Base-by-base conservation (phyloP, 1,140 invertebrate species). In the Maniola jurtina region DNA sequence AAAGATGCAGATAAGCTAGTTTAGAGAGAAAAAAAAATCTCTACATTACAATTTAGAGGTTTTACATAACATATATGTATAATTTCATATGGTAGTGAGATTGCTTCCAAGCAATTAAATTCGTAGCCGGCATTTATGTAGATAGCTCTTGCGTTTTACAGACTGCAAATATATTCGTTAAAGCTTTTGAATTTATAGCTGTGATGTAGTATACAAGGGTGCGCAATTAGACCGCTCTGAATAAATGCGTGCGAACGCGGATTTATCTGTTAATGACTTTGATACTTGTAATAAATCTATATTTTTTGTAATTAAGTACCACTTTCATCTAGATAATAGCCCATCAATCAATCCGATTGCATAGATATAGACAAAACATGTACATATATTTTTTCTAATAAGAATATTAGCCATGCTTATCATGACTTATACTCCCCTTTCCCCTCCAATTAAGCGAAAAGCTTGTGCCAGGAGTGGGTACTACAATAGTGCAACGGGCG, bases 151-250 rank as follows among this genome's bases (percentile, higher is more conserved):
- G 42, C 42, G 42, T 11, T 45, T 11, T 45, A 45, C 42, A 45
- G 25, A 15, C 48, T 38, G 60, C 34, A 62, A 62, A 62, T 52
- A 62, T 62, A 62, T 62, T 15, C 60, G 60, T 14, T 54, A 34
- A 35, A n/a, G 57, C 57, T 59, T 59, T 59, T 47, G 57, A 62
- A 62, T 38, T 36, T 61, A 45, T 11, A 45, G 42, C 42, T 36
- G 56, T 55, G 36, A 38, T 55, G 34, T 34, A 47, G 9, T 48
- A 34, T 42, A 66, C 62, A 57, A 59, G 47, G 48, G 47, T 33
- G 48, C 57, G 52, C 61, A 67, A 71, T 61, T 61, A 59, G 70
- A 52, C 16, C 57, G 61, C 56, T 67, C 40, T 48, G 60, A 64
- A 61, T 71, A 71, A 71, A 67, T 64, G 61, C 42, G 5, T 45